Base-by-base conservation (phyloP, 2,113 vertebrate genomes). In the Stomatorhinus ivindoensis region DNA sequence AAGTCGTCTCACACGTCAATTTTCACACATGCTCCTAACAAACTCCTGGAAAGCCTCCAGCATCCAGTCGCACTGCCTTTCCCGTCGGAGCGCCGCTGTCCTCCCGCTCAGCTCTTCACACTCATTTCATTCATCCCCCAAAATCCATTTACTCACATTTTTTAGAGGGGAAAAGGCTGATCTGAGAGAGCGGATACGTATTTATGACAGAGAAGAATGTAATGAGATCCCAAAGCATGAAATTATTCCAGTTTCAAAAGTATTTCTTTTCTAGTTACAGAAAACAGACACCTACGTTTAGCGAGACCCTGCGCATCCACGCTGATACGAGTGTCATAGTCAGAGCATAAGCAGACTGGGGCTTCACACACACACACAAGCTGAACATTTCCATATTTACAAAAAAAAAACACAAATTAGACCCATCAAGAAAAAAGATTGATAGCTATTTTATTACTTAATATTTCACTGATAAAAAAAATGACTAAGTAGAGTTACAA, bases 311-410 rank as follows among this genome's bases (percentile, higher is more conserved):
- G 89, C 65, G 86, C 91, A 93, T 92, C 94, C 92, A 91, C 89
- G 89, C 88, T 91, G 95, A 93, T 91, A 93, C 82, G 90, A 90
- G 89, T 83, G 92, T 95, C 95, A 94, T 90, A 92, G 92, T 93
- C 94, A 91, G 94, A 92, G 90, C 92, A 92, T 58, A 89, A 90
- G 93, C 89, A 89, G 39, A 91, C 87, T 24, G 87, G 48, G 90
- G 84, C 90, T 90, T 91, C 94, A 93, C 92, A 91, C 88, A 93
- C 92, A 91, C 88, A 87, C 92, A 89, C 94, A 94, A 90, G 91
- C 89, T 91, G 93, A 95, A 91, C 92, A 92, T 92, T 92, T 87
- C 69, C 91, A 94, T 92, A 94, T 94, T 94, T 92, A 39, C 47
- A 90, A 87, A 90, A 55, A 55, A 55, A 55, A 21, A 87, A 19